These are phyloP conservation scores for Adelosebastes latens DNA, from an alignment of 2,797 vertebrate genomes.

Conservation along the genomic window DNA sequence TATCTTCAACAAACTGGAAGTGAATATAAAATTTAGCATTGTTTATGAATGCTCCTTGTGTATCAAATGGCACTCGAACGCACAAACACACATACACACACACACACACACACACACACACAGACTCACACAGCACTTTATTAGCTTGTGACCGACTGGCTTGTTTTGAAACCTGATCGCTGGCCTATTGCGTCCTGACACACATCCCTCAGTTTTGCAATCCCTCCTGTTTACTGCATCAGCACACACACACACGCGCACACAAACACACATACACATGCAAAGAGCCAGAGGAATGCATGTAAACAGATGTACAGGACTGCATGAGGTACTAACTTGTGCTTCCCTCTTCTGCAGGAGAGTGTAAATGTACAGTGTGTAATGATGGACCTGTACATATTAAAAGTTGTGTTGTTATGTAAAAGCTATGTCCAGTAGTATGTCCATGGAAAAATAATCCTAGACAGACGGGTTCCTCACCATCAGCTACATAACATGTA, in stretches of 20 bases:
- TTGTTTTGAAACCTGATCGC: slow-evolving; percentile 75
- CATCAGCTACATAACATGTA: neutral
- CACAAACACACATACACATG: neutral
- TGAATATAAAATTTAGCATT: slow-evolving; percentile 8
- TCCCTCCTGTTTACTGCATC: slow-evolving; percentile 59
- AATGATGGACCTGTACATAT: neutral
- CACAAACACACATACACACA: neutral
- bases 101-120: neutral
- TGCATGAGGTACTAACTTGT: neutral
- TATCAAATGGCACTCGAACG: slow-evolving; percentile 10
- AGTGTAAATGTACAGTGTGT: neutral
- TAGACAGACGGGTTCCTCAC: neutral
- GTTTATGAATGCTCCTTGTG: slow-evolving; percentile 18
- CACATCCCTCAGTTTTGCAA: slow-evolving; percentile 61
- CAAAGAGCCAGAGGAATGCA: neutral
- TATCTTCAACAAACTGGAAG: slow-evolving; percentile 13
- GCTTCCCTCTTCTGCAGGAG: neutral
- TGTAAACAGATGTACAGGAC: neutral
- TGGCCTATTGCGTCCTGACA: slow-evolving; percentile 19
- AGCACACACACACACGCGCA: neutral
- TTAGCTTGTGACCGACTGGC: slow-evolving; percentile 36
- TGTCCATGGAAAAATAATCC: neutral
- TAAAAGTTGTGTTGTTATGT: neutral
- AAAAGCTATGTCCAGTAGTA: neutral
- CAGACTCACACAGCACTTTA: slow-evolving; percentile 2